Evolutionary conservation across 2,797 vertebrate genomes (phyloP).

Genomic region (Bucorvus abyssinicus): DNA sequence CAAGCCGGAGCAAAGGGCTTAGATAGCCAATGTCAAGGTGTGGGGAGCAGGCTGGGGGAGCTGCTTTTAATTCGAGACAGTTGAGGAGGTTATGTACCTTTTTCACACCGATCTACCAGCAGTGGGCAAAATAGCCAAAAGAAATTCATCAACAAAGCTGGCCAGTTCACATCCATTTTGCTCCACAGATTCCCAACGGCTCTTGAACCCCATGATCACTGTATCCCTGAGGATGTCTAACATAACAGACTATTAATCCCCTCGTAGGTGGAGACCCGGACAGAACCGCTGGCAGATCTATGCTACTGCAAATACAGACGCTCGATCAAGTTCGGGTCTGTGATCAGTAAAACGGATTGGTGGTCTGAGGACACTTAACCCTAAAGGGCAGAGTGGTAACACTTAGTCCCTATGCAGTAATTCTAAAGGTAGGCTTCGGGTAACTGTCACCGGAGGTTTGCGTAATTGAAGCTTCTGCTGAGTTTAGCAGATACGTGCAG

Average conservation of each 20-base stretch:
- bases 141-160: background rate
- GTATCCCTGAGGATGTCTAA: slow-evolving; percentile 36
- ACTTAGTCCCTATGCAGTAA: background rate
- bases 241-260: slow-evolving; percentile 52
- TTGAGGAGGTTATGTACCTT: background rate
- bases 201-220: slow-evolving; percentile 7
- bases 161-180: slow-evolving; percentile 3
- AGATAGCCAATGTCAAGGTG: background rate
- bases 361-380: slow-evolving; percentile 37
- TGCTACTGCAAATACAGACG: background rate
- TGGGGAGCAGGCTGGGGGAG: background rate
- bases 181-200: background rate
- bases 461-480: background rate
- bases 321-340: slow-evolving; percentile 9
- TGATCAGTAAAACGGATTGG: slow-evolving; percentile 28
- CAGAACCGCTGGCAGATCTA: slow-evolving; percentile 36
- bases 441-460: background rate
- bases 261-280: slow-evolving; percentile 17
- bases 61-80: background rate
- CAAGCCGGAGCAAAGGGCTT: background rate
- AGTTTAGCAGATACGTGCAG: background rate
- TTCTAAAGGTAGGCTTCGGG: background rate
- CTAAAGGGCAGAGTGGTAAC: slow-evolving; percentile 14
- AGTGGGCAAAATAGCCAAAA: background rate
- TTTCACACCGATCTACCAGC: background rate